These are phyloP conservation scores for Porites rus DNA, from an alignment of 92 coral and sea anemone species.

Conservation along the genomic window DNA sequence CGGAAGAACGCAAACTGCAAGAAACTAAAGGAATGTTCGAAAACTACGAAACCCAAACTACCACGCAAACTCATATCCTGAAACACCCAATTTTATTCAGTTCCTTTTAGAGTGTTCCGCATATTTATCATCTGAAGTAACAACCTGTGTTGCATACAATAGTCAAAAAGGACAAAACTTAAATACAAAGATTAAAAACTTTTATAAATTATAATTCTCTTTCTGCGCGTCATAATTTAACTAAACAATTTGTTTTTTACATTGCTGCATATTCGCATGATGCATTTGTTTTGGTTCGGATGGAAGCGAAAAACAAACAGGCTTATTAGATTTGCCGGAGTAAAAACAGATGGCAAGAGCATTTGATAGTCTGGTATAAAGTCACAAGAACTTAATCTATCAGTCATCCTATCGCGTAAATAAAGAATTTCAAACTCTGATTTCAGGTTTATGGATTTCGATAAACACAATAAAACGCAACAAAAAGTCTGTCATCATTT, in stretches of 20 bases:
- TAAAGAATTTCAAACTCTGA: slow-evolving; percentile 48
- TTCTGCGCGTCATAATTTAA: slow-evolving; percentile 46
- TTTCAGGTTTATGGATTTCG: slow-evolving; percentile 39
- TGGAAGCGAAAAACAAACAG: slow-evolving; percentile 7
- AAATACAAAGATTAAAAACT: slow-evolving; percentile 48
- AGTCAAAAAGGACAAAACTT: slow-evolving; percentile 42
- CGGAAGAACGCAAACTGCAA: slow-evolving; percentile 17
- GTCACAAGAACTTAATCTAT: slow-evolving; percentile 34
- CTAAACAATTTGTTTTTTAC: slow-evolving; percentile 51
- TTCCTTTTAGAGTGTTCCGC: slow-evolving; percentile 49
- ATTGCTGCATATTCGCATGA: slow-evolving; percentile 36
- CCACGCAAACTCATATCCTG: slow-evolving; percentile 41
- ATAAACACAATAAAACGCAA: slow-evolving; percentile 54
- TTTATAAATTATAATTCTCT: slow-evolving; percentile 41
- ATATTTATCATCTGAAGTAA: slow-evolving; percentile 44
- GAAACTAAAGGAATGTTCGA: slow-evolving; percentile 25
- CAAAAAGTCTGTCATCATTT: slow-evolving; percentile 31
- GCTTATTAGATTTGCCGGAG: slow-evolving; percentile 19
- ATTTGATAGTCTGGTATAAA: slow-evolving; percentile 15
- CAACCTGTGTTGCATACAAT: slow-evolving; percentile 17
- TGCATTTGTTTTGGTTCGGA: slow-evolving; percentile 10
- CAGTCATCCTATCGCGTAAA: slow-evolving; percentile 69
- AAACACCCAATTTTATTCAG: slow-evolving; percentile 48
- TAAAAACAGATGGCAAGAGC: slow-evolving; percentile 14
- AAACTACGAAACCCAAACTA: slow-evolving; percentile 27